phyloP scores from a whole-genome alignment of 2,797 vertebrate species.

The Poliocrania exsul region DNA sequence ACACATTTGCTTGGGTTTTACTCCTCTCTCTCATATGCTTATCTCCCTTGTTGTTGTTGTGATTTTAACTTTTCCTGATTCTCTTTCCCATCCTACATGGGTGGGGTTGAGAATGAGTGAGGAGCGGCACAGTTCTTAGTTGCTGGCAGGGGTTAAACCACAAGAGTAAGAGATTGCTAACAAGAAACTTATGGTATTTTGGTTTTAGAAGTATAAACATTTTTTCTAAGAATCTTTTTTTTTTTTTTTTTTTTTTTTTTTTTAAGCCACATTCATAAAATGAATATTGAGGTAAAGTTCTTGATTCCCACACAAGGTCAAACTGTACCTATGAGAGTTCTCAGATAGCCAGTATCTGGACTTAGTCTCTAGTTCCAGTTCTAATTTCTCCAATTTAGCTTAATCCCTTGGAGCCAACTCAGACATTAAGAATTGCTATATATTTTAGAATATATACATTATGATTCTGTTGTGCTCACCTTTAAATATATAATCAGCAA shows the following conservation, averaged over 20 bases:
- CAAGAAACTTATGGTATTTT: neutral
- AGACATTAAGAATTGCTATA: neutral
- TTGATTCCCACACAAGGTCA: neutral
- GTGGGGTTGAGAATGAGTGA: neutral
- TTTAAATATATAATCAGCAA: neutral
- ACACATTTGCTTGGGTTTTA: neutral
- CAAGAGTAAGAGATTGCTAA: neutral
- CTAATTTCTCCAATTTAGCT: neutral
- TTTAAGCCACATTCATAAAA: neutral
- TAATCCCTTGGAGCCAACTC: neutral
- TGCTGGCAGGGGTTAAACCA: neutral
- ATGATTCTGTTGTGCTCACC: neutral
- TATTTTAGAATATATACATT: neutral
- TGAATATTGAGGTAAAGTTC: neutral
- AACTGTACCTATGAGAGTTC: neutral
- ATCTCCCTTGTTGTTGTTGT: neutral
- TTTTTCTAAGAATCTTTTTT: neutral
- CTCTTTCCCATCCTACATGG: neutral
- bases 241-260: neutral
- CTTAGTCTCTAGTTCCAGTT: neutral
- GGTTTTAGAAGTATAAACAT: neutral
- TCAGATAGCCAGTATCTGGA: neutral
- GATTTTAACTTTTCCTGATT: neutral
- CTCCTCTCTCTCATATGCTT: neutral
- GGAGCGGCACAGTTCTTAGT: neutral